Evolutionary conservation across 2,797 vertebrate species (phyloP).

Genomic region (Malurus leucopterus): DNA sequence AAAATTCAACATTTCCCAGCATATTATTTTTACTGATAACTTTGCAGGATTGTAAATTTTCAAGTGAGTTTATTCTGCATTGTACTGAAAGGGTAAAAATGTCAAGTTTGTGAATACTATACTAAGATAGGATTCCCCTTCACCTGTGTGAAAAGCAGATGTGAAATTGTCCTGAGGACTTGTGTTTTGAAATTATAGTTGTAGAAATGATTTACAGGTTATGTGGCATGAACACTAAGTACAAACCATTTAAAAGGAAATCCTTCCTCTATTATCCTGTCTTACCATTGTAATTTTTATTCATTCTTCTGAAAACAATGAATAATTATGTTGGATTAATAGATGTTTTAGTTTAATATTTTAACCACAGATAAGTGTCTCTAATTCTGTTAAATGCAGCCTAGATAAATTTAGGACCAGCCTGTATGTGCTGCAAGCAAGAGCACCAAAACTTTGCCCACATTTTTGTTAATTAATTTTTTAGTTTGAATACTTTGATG

Average conservation of each 20-base stretch:
- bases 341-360: not conserved
- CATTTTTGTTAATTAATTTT: not conserved
- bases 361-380: constrained; percentile 1
- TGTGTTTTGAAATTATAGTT: not conserved
- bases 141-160: not conserved
- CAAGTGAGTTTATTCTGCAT: not conserved
- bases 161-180: constrained; percentile 1
- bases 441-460: not conserved
- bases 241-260: not conserved
- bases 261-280: not conserved
- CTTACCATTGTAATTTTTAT: not conserved
- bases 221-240: not conserved
- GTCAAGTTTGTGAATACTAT: not conserved
- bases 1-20: not conserved
- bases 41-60: not conserved
- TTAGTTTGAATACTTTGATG: not conserved
- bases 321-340: constrained; percentile 1
- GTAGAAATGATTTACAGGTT: constrained; percentile 8
- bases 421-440: not conserved
- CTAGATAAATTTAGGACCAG: not conserved
- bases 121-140: not conserved
- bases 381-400: not conserved
- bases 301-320: not conserved
- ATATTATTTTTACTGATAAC: not conserved
- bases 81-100: not conserved